A percentile compares a stretch with the other conserved stretches of the same genome.
Conservation (phyloP, 2,113 vertebrate species). For the Podarcis muralis region DNA sequence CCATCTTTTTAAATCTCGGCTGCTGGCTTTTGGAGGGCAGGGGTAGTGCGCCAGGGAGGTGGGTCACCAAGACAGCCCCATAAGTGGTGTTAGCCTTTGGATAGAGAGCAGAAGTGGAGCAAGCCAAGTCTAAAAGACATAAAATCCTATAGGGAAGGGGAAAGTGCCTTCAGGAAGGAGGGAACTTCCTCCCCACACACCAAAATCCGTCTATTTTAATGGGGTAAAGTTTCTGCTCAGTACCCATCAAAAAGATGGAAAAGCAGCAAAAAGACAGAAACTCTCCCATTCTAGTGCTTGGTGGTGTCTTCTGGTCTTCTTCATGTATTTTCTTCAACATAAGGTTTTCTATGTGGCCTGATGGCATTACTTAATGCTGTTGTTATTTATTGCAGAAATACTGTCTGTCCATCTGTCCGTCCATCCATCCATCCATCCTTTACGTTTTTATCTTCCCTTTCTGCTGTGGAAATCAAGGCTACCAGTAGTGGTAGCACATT, state of each 20-base stretch:
- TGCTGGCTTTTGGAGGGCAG: background rate
- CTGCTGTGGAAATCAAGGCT: background rate
- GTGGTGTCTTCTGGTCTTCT: background rate
- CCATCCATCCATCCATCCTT: background rate
- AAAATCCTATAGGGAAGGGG: no score
- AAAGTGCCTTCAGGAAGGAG: background rate
- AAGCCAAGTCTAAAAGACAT: background rate
- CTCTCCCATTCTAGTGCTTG: background rate
- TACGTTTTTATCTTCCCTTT: background rate
- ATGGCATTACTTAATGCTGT: background rate
- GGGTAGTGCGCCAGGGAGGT: background rate
- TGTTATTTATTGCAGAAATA: background rate
- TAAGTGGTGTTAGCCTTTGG: background rate
- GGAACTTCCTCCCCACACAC: background rate
- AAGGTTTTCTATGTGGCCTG: background rate
- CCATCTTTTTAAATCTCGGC: background rate
- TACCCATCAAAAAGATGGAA: background rate
- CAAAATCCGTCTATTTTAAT: background rate
- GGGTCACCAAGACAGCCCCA: background rate
- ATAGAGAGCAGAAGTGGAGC: background rate
- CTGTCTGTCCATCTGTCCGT: no score
- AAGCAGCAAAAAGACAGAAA: background rate
- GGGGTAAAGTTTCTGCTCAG: background rate
- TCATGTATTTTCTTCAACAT: background rate
- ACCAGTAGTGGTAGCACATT: background rate